A percentile compares a stretch with the other conserved stretches of the same genome.
phyloP scores from a whole-genome alignment of 2,113 vertebrate genomes.

The Boulengeromyrus knoepffleri region DNA sequence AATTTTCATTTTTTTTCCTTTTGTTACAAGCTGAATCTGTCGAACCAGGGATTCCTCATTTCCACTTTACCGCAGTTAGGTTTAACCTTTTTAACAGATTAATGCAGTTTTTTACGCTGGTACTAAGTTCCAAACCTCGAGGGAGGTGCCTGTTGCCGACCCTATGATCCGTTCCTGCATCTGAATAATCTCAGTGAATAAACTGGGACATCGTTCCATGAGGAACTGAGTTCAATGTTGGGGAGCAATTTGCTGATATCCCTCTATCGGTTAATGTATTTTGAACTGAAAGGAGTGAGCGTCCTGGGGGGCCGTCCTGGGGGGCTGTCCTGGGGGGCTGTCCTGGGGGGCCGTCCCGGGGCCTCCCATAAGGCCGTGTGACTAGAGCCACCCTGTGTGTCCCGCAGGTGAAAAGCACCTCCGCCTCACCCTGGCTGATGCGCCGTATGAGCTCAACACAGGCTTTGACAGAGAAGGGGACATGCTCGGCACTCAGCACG shows the following conservation, averaged over 20 bases:
- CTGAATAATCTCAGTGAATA: neutral
- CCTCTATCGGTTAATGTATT: neutral
- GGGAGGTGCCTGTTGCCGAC: neutral
- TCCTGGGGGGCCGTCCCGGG: neutral
- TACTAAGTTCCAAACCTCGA: neutral
- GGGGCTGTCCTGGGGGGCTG: no score
- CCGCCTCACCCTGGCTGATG: constrained; percentile 76
- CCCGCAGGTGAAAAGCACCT: constrained; percentile 85
- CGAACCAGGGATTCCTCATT: neutral
- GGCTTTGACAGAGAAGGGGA: constrained; percentile 87
- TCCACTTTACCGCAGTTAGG: neutral
- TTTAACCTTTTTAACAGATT: neutral
- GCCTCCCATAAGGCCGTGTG: neutral
- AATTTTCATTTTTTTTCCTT: neutral
- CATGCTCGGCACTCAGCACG: constrained; percentile 62
- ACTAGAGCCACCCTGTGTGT: constrained; percentile 25
- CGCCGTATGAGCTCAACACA: constrained; percentile 80
- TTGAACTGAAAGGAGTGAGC: neutral
- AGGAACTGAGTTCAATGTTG: neutral
- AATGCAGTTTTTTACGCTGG: neutral
- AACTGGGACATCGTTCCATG: neutral
- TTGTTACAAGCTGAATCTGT: neutral
- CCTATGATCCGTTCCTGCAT: neutral
- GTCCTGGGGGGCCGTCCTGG: neutral
- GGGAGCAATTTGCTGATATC: neutral